Conservation (phyloP, 2,113 vertebrate species). For the Gracilinanus agilis region DNA sequence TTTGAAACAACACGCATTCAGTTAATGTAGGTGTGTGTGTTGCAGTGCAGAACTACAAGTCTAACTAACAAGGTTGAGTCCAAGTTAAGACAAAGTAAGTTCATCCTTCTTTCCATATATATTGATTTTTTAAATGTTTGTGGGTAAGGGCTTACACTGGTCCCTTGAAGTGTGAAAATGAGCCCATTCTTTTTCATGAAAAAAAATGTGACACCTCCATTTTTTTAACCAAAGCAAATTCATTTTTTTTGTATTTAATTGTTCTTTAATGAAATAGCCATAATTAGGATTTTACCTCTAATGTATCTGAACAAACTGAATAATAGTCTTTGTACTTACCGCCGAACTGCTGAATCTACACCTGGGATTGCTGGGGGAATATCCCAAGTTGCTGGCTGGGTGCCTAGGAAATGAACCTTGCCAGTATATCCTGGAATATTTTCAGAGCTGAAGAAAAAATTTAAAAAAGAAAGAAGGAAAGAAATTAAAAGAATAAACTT, state of each 20-base stretch:
- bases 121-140: not conserved
- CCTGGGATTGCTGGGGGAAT: conserved; percentile 76
- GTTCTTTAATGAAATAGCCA: conserved; percentile 70
- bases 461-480: conserved; percentile 57
- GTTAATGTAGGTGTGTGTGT: not conserved
- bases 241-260: conserved; percentile 68
- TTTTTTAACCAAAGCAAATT: conserved; percentile 55
- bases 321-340: conserved; percentile 82
- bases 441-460: conserved; percentile 81
- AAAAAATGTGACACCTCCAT: not conserved
- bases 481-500: conserved; percentile 62
- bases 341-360: conserved; percentile 77
- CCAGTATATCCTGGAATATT: conserved; percentile 89
- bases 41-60: not conserved
- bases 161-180: not conserved
- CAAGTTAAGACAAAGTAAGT: not conserved
- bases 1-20: not conserved
- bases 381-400: conserved; percentile 83
- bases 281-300: conserved; percentile 64
- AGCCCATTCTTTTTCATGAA: not conserved
- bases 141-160: not conserved
- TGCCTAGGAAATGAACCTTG: conserved; percentile 84
- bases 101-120: not conserved
- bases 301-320: conserved; percentile 65
- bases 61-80: not conserved